phyloP scores from a whole-genome alignment of 30 jellyfish, hydroid and myxozoan species.

The Mastigias papua region DNA sequence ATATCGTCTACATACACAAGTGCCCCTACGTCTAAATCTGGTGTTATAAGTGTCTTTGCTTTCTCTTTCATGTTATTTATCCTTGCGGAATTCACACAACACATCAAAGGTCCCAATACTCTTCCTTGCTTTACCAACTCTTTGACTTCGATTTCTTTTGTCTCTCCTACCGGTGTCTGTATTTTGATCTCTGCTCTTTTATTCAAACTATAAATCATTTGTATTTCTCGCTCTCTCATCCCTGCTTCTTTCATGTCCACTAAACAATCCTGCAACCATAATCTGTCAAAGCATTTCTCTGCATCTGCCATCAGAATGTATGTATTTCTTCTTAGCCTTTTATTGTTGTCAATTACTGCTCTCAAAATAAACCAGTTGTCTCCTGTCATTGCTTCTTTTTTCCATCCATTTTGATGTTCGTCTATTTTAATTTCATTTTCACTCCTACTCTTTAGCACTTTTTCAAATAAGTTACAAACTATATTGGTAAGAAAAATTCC shows the following conservation, averaged over 20 bases:
- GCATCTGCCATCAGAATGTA: conserved; percentile 45
- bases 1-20: conserved; percentile 45
- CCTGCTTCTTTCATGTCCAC: conserved; percentile 39
- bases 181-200: conserved; percentile 31
- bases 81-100: conserved; percentile 31
- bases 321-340: conserved; percentile 20
- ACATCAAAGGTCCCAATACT: conserved; percentile 41
- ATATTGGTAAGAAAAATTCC: conserved; percentile 55
- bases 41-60: conserved; percentile 22
- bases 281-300: conserved; percentile 63
- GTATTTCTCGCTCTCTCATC: conserved; percentile 56
- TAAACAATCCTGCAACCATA: conserved; percentile 61
- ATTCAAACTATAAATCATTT: background rate
- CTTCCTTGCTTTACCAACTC: conserved; percentile 55
- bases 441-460: conserved; percentile 14
- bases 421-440: conserved; percentile 17
- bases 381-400: background rate
- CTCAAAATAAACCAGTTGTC: conserved; percentile 50
- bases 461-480: conserved; percentile 46
- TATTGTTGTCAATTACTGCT: conserved; percentile 51
- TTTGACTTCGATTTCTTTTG: conserved; percentile 21
- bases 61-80: conserved; percentile 29
- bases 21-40: conserved; percentile 21
- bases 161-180: conserved; percentile 44
- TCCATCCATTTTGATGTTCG: conserved; percentile 41